Conservation (phyloP, 2,113 vertebrate genomes). For the Tetraodon nigroviridis region DNA sequence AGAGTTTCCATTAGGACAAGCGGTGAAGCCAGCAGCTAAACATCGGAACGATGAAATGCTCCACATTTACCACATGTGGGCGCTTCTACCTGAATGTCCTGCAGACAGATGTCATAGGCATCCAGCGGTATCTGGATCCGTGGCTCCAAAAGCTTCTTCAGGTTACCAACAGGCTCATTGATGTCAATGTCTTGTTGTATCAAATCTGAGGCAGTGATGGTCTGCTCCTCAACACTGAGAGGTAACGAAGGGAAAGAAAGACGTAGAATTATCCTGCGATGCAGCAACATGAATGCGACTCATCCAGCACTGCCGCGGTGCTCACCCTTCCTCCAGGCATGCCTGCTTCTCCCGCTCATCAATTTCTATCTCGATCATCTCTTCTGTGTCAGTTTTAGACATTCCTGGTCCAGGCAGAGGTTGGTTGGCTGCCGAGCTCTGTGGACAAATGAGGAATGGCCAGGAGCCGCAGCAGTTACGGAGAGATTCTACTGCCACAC, state of each 20-base stretch:
- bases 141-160: slow-evolving; percentile 95
- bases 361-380: slow-evolving; percentile 98
- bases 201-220: slow-evolving; percentile 89
- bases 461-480: not conserved
- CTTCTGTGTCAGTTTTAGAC: slow-evolving; percentile 94
- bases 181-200: slow-evolving; percentile 98
- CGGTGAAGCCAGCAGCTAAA: not conserved
- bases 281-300: not conserved
- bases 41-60: not conserved
- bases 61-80: not conserved
- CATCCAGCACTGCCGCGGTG: not conserved
- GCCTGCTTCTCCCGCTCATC: slow-evolving; percentile 93
- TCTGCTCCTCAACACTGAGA: slow-evolving; percentile 88
- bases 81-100: slow-evolving; percentile 90
- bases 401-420: slow-evolving; percentile 68
- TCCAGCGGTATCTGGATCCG: slow-evolving; percentile 91
- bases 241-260: slow-evolving; percentile 7
- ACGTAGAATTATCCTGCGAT: not conserved
- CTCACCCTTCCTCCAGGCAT: slow-evolving; percentile 93
- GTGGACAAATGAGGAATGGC: not conserved
- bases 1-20: not conserved
- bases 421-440: slow-evolving; percentile 7
- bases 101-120: slow-evolving; percentile 92
- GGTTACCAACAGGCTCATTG: slow-evolving; percentile 93
- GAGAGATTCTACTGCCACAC: too few species aligned